These are phyloP conservation scores for Oreonectes daqikongensis DNA, from an alignment of 2,797 vertebrate genomes.

Conservation along the genomic window DNA sequence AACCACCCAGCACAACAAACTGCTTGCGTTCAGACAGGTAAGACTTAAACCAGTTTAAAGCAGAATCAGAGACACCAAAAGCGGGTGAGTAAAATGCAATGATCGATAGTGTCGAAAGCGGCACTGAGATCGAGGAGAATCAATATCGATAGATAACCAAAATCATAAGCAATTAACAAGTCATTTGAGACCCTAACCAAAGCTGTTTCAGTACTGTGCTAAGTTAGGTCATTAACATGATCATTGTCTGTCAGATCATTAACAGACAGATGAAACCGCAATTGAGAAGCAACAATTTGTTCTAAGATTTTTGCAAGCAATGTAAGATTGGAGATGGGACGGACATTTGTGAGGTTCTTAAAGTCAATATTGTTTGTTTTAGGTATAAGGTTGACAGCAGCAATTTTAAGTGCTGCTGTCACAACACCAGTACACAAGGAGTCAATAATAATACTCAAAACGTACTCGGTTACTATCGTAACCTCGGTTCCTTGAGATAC, in stretches of 20 bases:
- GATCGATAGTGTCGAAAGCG: too few species aligned
- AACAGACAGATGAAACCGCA: neutral
- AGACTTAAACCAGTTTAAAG: neutral
- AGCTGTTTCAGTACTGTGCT: neutral
- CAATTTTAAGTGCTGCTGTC: too few species aligned
- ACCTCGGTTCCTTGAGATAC: too few species aligned
- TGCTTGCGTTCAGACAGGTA: too few species aligned
- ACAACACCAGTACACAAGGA: too few species aligned
- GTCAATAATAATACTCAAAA: too few species aligned
- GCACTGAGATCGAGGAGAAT: neutral
- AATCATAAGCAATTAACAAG: neutral
- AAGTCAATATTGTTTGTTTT: neutral
- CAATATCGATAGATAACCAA: neutral
- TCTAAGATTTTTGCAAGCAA: neutral
- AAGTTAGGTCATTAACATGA: too few species aligned
- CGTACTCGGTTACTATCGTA: too few species aligned
- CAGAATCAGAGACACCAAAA: too few species aligned
- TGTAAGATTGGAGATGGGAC: neutral
- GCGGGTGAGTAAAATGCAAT: neutral
- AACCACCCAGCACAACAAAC: too few species aligned
- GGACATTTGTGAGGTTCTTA: neutral
- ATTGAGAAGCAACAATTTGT: too few species aligned
- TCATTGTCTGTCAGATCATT: neutral
- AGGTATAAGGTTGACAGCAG: too few species aligned
- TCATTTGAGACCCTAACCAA: neutral